phyloP scores from a whole-genome alignment of 2,797 vertebrate genomes.

The Enteromius fasciolatus region DNA sequence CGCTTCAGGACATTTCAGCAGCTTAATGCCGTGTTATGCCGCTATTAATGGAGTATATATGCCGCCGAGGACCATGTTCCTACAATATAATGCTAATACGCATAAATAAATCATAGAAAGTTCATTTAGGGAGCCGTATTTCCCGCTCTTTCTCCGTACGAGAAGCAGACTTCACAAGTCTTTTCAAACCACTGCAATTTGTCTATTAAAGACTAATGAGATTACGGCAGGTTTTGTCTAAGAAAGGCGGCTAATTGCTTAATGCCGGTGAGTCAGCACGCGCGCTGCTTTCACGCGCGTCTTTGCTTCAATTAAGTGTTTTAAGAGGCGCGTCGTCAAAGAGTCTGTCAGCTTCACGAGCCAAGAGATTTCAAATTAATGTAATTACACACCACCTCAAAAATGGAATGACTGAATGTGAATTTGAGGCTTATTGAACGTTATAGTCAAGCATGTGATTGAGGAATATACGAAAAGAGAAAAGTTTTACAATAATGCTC shows the following conservation, averaged over 20 bases:
- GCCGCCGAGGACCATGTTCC: not conserved
- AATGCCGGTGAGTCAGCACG: not conserved
- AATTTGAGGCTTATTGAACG: slow-evolving; percentile 10
- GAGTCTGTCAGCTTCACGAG: not conserved
- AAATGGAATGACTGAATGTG: not conserved
- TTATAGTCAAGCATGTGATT: not conserved
- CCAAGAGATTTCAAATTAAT: slow-evolving; percentile 27
- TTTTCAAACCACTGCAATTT: not conserved
- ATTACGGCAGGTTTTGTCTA: slow-evolving; percentile 27
- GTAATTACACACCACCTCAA: slow-evolving; percentile 32
- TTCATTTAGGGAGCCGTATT: not conserved
- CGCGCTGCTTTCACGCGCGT: not conserved
- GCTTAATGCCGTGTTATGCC: not conserved
- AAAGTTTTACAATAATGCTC: not conserved
- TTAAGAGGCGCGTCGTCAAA: slow-evolving; percentile 14
- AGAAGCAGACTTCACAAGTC: not conserved
- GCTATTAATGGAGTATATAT: slow-evolving; percentile 19
- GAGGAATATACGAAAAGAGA: not conserved
- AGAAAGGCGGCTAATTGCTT: slow-evolving; percentile 8
- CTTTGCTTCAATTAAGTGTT: slow-evolving; percentile 10
- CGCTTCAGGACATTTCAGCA: not conserved
- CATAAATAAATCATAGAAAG: not conserved
- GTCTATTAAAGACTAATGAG: slow-evolving; percentile 33
- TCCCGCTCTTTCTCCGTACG: not conserved
- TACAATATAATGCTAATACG: not conserved